Percentiles rank a stretch among this genome's conserved stretches.
phyloP scores from a whole-genome alignment of 2,797 vertebrate species.

The Danio albolineatus region DNA sequence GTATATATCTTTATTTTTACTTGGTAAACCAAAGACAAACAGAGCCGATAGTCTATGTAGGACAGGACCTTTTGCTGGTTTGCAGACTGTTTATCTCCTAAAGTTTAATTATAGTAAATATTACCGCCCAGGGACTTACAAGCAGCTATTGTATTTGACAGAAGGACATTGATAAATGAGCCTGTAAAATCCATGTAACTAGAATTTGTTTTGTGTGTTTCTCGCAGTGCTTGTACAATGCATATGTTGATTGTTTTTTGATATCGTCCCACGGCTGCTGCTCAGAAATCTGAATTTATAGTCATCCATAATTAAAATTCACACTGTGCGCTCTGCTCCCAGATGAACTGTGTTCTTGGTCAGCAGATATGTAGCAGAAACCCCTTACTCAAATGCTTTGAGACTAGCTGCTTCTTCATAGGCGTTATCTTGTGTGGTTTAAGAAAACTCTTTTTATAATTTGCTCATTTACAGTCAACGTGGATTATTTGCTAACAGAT shows the following conservation, averaged over 20 bases:
- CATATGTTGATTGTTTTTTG: slow-evolving; percentile 10
- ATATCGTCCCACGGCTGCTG: slow-evolving; percentile 9
- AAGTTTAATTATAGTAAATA: slow-evolving; percentile 64
- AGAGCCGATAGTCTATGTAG: slow-evolving; percentile 4
- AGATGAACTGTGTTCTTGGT: slow-evolving; percentile 28
- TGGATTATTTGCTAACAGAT: not conserved
- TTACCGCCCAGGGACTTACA: slow-evolving; percentile 16
- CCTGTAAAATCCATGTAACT: slow-evolving; percentile 10
- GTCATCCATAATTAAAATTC: slow-evolving; percentile 36
- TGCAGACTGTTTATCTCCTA: slow-evolving; percentile 47
- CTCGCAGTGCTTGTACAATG: slow-evolving; percentile 4
- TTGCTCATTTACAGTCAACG: not conserved
- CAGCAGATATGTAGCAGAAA: slow-evolving; percentile 30
- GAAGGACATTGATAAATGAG: slow-evolving; percentile 23
- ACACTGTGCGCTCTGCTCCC: slow-evolving; percentile 19
- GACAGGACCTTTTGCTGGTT: slow-evolving; percentile 4
- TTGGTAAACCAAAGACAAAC: slow-evolving; percentile 67
- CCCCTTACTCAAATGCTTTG: slow-evolving; percentile 12
- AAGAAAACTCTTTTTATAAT: not conserved
- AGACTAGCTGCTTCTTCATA: slow-evolving; percentile 23
- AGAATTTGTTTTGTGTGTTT: slow-evolving; percentile 5
- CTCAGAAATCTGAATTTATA: slow-evolving; percentile 27
- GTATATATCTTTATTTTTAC: too few relatives aligned
- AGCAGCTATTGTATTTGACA: slow-evolving; percentile 9
- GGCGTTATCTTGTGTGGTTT: not conserved